Evolutionary conservation across 2,888 invertebrate genomes (phyloP), one percentile per base, ranked within the genome.

Genomic region (Pyrrhia umbra): DNA sequence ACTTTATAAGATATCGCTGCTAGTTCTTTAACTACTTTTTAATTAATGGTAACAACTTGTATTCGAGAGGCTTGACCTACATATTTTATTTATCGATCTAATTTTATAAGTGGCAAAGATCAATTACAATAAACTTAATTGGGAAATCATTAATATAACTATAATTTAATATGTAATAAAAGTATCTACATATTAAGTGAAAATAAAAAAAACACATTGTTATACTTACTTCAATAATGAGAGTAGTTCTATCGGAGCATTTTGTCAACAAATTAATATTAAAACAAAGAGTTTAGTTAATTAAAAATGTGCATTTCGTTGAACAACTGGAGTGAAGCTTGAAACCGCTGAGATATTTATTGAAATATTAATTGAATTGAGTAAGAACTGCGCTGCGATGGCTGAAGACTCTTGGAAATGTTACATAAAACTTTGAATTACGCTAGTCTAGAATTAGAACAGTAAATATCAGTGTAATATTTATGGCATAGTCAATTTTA

Each of bases 1-100:
- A 83, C 69, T 71, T 79, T 72, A 71, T 73, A 74, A 81, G 60
- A 80, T 74, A 82, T 79, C 40, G 77, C 70, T 47, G 45, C 34
- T 60, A 62, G 61, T 68, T 65, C 63, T 64, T 66, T 69, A 65
- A 70, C 61, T 68, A 57, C 65, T 68, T 70, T 59, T n/a, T 69
- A 79, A 79, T 79, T 77, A 73, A 57, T 58, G 59, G 21, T 60
- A 65, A 66, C 42, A 13, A 75, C 71, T 62, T 15, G 21, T 43
- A 45, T 46, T 42, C n/a, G 21, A 49, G 2, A 34, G 13, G 18
- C n/a, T 46, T 60, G 51, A 47, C 16, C 49, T 30, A 18, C 2
- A 37, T 27, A 43, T 49, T 55, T 54, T 27, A 54, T 72, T 27
- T 39, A 2, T 4, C 25, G 15, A 18, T 15, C 6, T 55, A 8